phyloP scores from a whole-genome alignment of 2,113 vertebrate genomes.

The Epinephelus cyanopodus region DNA sequence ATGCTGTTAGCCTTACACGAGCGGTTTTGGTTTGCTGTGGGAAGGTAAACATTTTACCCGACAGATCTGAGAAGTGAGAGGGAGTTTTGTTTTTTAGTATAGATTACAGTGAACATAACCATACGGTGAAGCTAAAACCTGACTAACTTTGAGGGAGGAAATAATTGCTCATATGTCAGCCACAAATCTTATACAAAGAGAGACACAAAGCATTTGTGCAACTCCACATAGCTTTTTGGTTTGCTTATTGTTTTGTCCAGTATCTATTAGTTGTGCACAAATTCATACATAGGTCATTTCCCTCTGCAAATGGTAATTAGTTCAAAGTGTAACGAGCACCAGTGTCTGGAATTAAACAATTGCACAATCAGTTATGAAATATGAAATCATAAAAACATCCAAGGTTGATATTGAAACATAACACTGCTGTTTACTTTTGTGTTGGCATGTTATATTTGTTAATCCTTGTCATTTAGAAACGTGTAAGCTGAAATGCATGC shows the following conservation, averaged over 20 bases:
- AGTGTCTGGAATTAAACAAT: not conserved
- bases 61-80: constrained; percentile 64
- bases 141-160: not conserved
- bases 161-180: not conserved
- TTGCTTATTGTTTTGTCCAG: not conserved
- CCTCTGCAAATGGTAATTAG: not conserved
- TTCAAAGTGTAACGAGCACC: not conserved
- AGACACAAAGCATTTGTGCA: no score
- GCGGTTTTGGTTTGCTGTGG: constrained; percentile 48
- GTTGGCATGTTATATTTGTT: not conserved
- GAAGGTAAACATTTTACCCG: constrained; percentile 77
- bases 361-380: not conserved
- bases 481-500: not conserved
- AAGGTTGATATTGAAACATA: not conserved
- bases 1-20: constrained; percentile 48
- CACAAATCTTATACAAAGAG: not conserved
- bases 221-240: not conserved
- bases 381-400: not conserved
- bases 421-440: not conserved
- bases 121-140: not conserved
- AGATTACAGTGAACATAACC: not conserved
- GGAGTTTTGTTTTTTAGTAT: not conserved
- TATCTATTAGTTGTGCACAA: not conserved
- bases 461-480: not conserved
- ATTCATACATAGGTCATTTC: not conserved